Percentiles rank a stretch among this genome's conserved stretches.
Conservation (phyloP, 2,888 invertebrate species). For the Stenotaenia linearis region DNA sequence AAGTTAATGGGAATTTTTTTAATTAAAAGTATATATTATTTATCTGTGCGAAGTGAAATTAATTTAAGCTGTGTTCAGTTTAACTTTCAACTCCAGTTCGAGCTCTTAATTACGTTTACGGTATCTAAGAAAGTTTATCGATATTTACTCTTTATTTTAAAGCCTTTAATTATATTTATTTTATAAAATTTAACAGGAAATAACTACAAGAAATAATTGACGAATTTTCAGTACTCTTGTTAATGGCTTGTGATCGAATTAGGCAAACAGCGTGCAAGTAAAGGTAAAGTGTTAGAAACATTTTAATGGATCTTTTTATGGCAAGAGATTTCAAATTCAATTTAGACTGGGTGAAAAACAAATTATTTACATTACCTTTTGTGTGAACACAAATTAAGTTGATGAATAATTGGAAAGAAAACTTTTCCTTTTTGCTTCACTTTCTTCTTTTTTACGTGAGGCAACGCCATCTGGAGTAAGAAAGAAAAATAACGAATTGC, state of each 20-base stretch:
- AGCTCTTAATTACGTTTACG: too few species aligned
- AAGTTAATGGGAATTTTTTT: not conserved
- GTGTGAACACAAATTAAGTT: not conserved
- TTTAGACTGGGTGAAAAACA: not conserved
- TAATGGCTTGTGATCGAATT: too few species aligned
- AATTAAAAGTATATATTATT: not conserved
- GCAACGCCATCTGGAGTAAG: conserved; percentile 7
- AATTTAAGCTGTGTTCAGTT: too few species aligned
- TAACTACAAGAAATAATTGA: too few species aligned
- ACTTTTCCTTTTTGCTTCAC: not conserved
- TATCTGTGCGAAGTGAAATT: too few species aligned
- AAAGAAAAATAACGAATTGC: conserved; percentile 8
- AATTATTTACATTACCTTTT: not conserved
- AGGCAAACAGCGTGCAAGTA: too few species aligned
- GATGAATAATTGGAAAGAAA: not conserved
- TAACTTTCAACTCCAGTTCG: too few species aligned
- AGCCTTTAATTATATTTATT: not conserved
- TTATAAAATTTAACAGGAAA: not conserved
- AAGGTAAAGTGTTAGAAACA: not conserved
- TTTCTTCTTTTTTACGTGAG: not conserved
- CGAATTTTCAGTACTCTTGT: too few species aligned
- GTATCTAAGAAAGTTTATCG: too few species aligned
- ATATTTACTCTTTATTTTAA: not conserved
- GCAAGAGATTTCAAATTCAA: not conserved
- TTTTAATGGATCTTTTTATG: not conserved